Evolutionary conservation across 2,888 invertebrate species (phyloP).

Genomic region (Philopedon plagiatum): DNA sequence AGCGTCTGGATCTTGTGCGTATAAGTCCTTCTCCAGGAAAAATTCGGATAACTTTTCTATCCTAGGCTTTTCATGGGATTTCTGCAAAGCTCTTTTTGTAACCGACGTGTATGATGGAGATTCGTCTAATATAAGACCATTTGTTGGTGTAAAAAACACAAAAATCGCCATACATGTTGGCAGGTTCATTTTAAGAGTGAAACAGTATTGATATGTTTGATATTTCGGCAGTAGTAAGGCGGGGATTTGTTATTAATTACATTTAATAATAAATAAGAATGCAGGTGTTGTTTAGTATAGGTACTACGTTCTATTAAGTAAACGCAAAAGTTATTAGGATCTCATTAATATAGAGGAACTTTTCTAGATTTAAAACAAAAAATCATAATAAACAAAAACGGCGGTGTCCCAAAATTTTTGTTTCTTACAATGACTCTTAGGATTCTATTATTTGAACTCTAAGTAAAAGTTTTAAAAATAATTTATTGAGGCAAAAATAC

Average conservation of each 20-base stretch:
- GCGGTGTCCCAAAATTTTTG: too few relatives aligned
- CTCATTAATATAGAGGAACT: too few relatives aligned
- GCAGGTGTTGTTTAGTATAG: slow-evolving; percentile 43
- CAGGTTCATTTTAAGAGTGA: slow-evolving; percentile 10
- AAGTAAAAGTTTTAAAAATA: too few relatives aligned
- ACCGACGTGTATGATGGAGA: background rate
- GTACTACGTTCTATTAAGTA: slow-evolving; percentile 7
- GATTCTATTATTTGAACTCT: too few relatives aligned
- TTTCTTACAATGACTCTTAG: too few relatives aligned
- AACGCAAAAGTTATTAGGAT: background rate
- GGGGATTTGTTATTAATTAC: slow-evolving; percentile 38
- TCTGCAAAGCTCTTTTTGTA: slow-evolving; percentile 64
- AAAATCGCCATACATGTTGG: slow-evolving; percentile 9
- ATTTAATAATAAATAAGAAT: slow-evolving; percentile 39
- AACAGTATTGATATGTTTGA: background rate
- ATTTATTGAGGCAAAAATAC: too few relatives aligned
- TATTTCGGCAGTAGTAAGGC: background rate
- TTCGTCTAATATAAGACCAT: background rate
- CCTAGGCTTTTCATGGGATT: slow-evolving; percentile 65
- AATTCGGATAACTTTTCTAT: slow-evolving; percentile 64
- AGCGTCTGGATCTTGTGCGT: slow-evolving; percentile 73
- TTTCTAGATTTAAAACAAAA: too few relatives aligned
- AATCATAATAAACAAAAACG: too few relatives aligned
- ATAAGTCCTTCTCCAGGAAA: slow-evolving; percentile 59
- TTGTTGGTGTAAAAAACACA: slow-evolving; percentile 3